Conservation (phyloP, 2,888 invertebrate species). For the Chouioia cunea region DNA sequence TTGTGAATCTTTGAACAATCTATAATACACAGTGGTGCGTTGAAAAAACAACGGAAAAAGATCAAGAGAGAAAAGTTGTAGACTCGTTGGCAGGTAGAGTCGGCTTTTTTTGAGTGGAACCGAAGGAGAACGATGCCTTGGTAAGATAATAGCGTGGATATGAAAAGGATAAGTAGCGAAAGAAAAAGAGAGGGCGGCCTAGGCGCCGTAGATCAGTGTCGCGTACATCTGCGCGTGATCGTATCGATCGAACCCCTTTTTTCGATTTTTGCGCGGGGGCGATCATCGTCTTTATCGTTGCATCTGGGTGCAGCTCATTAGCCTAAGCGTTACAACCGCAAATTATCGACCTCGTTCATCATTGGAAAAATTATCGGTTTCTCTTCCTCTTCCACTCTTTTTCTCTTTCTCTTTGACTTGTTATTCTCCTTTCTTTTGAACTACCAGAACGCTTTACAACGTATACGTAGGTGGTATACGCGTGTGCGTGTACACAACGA, state of each 20-base stretch:
- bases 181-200: neutral
- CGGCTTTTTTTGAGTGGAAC: no score
- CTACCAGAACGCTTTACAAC: no score
- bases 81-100: no score
- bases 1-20: no score
- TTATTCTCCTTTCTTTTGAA: no score
- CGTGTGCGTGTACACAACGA: neutral
- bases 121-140: neutral
- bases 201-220: constrained; percentile 43
- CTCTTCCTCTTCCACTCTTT: neutral
- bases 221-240: constrained; percentile 33
- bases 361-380: neutral
- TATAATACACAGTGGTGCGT: no score
- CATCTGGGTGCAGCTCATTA: constrained; percentile 58
- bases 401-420: neutral
- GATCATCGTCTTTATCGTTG: neutral
- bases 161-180: neutral
- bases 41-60: neutral
- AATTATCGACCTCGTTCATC: constrained; percentile 39
- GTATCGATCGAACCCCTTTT: constrained; percentile 16
- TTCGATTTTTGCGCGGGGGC: constrained; percentile 39
- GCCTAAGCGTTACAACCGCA: constrained; percentile 60
- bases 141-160: neutral
- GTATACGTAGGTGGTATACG: no score
- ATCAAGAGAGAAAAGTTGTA: neutral